phyloP scores from a whole-genome alignment of 1,140 invertebrate genomes.

The Idris sp. region DNA sequence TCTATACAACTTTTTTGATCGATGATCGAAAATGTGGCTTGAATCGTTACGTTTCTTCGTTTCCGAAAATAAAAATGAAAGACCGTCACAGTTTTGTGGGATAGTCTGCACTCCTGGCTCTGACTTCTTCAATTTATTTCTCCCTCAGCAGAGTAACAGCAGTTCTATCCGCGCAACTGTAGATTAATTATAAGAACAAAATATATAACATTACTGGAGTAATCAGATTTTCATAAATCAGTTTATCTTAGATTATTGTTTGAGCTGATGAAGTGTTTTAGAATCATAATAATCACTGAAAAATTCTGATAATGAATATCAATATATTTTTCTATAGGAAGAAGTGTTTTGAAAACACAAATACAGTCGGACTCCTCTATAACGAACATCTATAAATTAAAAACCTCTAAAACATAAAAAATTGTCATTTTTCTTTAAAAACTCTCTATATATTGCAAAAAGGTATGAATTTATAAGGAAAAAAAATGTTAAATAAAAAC shows the following conservation, averaged over 20 bases:
- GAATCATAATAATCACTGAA: constrained; percentile 12
- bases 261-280: constrained; percentile 34
- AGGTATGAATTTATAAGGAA: too few species aligned
- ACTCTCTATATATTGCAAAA: too few species aligned
- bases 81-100: constrained; percentile 44
- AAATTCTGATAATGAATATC: constrained; percentile 7
- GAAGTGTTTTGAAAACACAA: constrained; percentile 25
- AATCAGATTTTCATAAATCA: constrained; percentile 56
- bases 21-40: constrained; percentile 43
- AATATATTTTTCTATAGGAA: too few species aligned
- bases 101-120: constrained; percentile 51
- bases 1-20: constrained; percentile 26
- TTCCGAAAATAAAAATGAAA: constrained; percentile 43
- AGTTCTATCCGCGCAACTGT: constrained; percentile 25
- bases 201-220: too few species aligned
- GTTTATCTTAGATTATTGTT: constrained; percentile 15
- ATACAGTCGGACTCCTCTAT: too few species aligned
- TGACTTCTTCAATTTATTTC: constrained; percentile 56
- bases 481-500: too few species aligned
- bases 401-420: too few species aligned
- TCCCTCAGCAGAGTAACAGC: constrained; percentile 15
- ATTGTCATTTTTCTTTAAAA: too few species aligned
- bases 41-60: constrained; percentile 10
- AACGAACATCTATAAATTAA: too few species aligned
- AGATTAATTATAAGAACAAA: constrained; percentile 51